These are phyloP conservation scores for Anoplophora glabripennis DNA, from an alignment of 1,140 invertebrate species.

Conservation along the genomic window DNA sequence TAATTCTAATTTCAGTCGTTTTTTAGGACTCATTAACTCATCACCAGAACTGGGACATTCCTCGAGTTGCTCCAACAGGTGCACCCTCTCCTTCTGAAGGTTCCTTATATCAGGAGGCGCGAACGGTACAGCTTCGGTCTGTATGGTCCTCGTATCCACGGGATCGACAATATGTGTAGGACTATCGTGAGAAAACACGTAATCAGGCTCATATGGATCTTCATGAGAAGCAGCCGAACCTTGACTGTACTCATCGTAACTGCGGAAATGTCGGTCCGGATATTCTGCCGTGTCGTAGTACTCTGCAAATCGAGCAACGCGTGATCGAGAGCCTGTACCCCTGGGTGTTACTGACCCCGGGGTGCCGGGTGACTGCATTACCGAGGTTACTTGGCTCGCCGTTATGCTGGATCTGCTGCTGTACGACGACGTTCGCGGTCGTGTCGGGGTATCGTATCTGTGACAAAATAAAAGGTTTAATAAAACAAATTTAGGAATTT, in stretches of 20 bases:
- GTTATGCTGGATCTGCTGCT: slow-evolving; percentile 44
- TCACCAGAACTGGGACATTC: slow-evolving; percentile 71
- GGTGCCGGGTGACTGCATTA: slow-evolving; percentile 45
- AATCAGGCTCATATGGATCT: slow-evolving; percentile 54
- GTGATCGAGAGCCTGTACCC: slow-evolving; percentile 41
- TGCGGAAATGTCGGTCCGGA: slow-evolving; percentile 54
- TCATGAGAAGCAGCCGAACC: slow-evolving; percentile 62
- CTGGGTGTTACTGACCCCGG: slow-evolving; percentile 42
- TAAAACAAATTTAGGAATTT: too few relatives aligned
- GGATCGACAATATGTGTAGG: slow-evolving; percentile 37
- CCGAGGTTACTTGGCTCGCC: slow-evolving; percentile 29
- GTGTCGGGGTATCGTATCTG: slow-evolving; percentile 49
- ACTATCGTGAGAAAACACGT: slow-evolving; percentile 25
- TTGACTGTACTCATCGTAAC: slow-evolving; percentile 64
- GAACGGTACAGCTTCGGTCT: slow-evolving; percentile 23
- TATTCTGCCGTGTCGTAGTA: slow-evolving; percentile 47
- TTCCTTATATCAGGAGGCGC: slow-evolving; percentile 61
- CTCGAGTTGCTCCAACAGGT: slow-evolving; percentile 68
- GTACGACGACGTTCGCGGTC: slow-evolving; percentile 55
- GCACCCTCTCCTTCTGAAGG: slow-evolving; percentile 68
- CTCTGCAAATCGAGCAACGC: slow-evolving; percentile 43
- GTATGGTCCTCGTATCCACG: slow-evolving; percentile 41
- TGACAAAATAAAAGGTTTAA: slow-evolving; percentile 9
- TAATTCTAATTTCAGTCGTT: slow-evolving; percentile 61
- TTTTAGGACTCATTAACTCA: slow-evolving; percentile 63